Conservation (phyloP, 1,140 invertebrate genomes). For the Calosoma granatense region DNA sequence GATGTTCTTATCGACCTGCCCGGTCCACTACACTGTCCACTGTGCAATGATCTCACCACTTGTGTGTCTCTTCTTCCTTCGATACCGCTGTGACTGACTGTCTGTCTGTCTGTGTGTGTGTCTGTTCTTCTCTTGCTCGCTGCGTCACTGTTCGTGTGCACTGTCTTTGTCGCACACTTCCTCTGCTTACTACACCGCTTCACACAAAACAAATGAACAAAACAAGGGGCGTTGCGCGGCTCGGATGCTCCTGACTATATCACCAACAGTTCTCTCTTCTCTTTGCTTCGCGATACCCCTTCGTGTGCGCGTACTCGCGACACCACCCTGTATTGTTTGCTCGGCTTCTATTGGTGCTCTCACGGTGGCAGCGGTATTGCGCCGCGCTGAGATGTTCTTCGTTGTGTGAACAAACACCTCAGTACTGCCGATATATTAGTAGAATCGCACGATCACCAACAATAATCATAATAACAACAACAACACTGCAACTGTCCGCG, state of each 20-base stretch:
- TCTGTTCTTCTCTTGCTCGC: too few species aligned
- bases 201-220: slow-evolving; percentile 1
- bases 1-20: not conserved
- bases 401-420: not conserved
- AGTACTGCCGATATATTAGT: not conserved
- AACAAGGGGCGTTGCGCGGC: slow-evolving; percentile 4
- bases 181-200: not conserved
- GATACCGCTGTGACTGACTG: not conserved
- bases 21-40: not conserved
- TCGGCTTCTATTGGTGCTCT: not conserved
- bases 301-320: not conserved
- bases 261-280: too few species aligned
- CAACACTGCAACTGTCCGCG: too few species aligned
- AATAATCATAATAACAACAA: not conserved
- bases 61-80: too few species aligned
- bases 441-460: not conserved
- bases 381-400: not conserved
- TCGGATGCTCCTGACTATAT: not conserved
- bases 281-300: not conserved
- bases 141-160: too few species aligned
- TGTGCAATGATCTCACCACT: not conserved
- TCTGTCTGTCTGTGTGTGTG: not conserved
- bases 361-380: not conserved
- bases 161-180: not conserved
- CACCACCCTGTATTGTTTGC: not conserved